Evolutionary conservation across 2,888 invertebrate species (phyloP), one percentile per base, ranked within the genome.

Genomic region (Agapetus fuscipes): DNA sequence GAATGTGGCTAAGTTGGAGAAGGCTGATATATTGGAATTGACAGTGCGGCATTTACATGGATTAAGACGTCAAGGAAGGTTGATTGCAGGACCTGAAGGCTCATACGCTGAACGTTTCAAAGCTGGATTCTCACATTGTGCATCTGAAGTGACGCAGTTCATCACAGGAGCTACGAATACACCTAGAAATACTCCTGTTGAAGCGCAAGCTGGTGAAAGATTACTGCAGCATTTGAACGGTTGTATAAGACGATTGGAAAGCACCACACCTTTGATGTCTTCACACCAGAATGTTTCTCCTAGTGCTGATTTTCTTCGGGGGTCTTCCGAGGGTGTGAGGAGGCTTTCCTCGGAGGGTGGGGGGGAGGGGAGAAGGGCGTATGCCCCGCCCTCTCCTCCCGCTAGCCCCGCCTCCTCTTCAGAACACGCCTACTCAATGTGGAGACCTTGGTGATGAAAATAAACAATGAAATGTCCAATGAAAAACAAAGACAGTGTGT

Each of bases 21-120:
- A 88, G 60, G 88, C 88, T 14, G 89, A 89, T 62, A 87, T 89
- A 56, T 72, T 88, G 57, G 88, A 88, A 58, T 63, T 87, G 58
- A 88, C 88, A 27, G 88, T 88, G 42, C 77, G 82, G 52, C 89
- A 90, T 57, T 71, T 90, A 43, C 86, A 88, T 69, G 86, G 86
- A 57, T 68, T 88, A 20, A 76, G 84, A 52, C 77, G 83, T 45
- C 84, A 85, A 57, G 83, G 86, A 52, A 74, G 85, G 42, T 67
- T 86, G 48, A 75, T 82, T 12, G 71, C 77, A 3, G 75, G 78
- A 54, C 79, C 79, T 50, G 20, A 20, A 20, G 76, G 80, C 26
- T 79, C 80, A 48, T 77, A 80, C 50, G 80, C 83, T 28, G 89
- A 90, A 20, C 4, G 20, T 6, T 74, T 72, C 54, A 59, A 68